A percentile compares a stretch with the other conserved stretches of the same genome.
Conservation (phyloP, 2,888 invertebrate genomes). For the Sturmia bella region DNA sequence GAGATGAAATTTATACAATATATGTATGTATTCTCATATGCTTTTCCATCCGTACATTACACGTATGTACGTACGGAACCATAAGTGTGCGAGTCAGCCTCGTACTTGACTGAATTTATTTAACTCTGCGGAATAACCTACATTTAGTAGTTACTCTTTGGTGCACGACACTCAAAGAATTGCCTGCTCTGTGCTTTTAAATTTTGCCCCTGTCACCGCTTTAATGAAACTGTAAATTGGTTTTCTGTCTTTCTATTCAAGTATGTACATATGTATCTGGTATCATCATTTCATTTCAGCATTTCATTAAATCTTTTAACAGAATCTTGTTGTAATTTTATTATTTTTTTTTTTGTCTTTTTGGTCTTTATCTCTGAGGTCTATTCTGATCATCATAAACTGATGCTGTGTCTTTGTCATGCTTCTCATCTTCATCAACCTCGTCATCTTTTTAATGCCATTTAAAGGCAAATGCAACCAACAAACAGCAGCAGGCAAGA, state of each 20-base stretch:
- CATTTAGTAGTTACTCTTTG: too few species aligned
- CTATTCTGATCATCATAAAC: constrained; percentile 57
- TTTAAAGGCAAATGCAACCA: constrained; percentile 59
- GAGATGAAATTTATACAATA: too few species aligned
- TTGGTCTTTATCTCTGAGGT: constrained; percentile 54
- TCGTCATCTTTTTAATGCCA: constrained; percentile 43
- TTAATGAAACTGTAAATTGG: constrained; percentile 67
- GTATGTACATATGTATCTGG: constrained; percentile 2
- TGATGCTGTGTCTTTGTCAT: constrained; percentile 40
- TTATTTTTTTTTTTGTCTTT: not conserved
- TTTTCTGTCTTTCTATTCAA: constrained; percentile 51
- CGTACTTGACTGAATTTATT: too few species aligned
- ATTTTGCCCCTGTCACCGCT: constrained; percentile 16
- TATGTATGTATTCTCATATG: too few species aligned
- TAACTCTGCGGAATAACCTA: too few species aligned
- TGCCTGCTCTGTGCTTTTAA: constrained; percentile 6
- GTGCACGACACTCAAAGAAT: not conserved
- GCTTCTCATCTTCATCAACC: constrained; percentile 17
- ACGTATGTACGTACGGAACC: too few species aligned
- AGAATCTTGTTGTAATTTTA: constrained; percentile 50
- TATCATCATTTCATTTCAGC: constrained; percentile 60
- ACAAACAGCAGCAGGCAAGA: constrained; percentile 12
- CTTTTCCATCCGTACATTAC: too few species aligned
- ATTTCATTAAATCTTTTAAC: constrained; percentile 66
- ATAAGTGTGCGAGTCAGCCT: too few species aligned